Percentiles rank a stretch among this genome's conserved stretches.
Evolutionary conservation across 2,888 invertebrate species (phyloP).

Genomic region (Sceliomorpha sp.): DNA sequence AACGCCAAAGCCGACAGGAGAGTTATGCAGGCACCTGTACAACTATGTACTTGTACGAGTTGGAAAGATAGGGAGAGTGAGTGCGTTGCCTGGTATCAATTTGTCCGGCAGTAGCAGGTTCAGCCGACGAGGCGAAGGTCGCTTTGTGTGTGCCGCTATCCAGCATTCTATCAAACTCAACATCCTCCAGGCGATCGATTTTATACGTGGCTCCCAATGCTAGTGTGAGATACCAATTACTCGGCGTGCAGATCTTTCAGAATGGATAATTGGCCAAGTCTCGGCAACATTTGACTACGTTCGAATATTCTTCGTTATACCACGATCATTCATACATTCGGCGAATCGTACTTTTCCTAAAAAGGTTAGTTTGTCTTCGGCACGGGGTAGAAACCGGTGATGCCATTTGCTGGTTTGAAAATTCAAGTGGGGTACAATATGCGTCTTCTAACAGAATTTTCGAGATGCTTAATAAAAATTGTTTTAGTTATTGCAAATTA

Average conservation of each 20-base stretch:
- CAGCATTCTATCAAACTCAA: slow-evolving; percentile 75
- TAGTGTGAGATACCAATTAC: slow-evolving; percentile 50
- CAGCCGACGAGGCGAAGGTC: slow-evolving; percentile 70
- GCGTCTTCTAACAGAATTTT: no score
- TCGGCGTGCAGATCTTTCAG: slow-evolving; percentile 25
- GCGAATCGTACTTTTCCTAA: no score
- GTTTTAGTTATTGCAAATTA: no score
- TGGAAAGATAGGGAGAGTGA: slow-evolving; percentile 67
- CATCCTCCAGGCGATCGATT: slow-evolving; percentile 54
- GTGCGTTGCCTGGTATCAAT: slow-evolving; percentile 77
- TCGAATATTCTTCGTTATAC: not conserved
- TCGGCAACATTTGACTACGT: not conserved
- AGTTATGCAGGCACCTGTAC: slow-evolving; percentile 51
- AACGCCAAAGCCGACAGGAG: slow-evolving; percentile 41
- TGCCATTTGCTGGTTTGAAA: no score
- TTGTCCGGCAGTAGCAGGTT: slow-evolving; percentile 74
- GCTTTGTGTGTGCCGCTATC: slow-evolving; percentile 78
- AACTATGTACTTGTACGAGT: slow-evolving; percentile 19
- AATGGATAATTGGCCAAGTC: slow-evolving; percentile 34
- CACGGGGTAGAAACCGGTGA: no score
- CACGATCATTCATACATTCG: slow-evolving; percentile 9
- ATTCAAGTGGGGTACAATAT: no score
- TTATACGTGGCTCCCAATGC: slow-evolving; percentile 32
- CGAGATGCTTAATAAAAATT: no score
- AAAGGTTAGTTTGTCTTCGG: no score